These are phyloP conservation scores for Monopis laevigella DNA, from an alignment of 2,888 invertebrate species.

Conservation along the genomic window DNA sequence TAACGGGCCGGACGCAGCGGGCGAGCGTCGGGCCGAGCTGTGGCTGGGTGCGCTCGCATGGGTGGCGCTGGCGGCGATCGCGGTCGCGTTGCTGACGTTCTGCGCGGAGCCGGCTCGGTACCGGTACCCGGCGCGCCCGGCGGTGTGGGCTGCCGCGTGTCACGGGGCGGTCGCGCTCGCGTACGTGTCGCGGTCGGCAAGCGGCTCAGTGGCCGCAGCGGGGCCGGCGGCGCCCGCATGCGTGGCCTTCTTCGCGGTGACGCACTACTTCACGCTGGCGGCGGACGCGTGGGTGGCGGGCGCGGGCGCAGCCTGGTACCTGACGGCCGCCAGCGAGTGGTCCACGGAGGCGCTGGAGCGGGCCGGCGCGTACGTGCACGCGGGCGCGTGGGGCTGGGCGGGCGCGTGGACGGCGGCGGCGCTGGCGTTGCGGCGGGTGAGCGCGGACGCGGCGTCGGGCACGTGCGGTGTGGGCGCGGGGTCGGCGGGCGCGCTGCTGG, in stretches of 20 bases:
- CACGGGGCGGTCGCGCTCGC: slow-evolving; percentile 83
- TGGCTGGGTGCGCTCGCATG: slow-evolving; percentile 83
- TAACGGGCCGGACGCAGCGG: slow-evolving; percentile 75
- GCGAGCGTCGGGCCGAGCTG: slow-evolving; percentile 75
- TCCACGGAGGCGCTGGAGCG: slow-evolving; percentile 91
- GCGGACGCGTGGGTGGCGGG: slow-evolving; percentile 90
- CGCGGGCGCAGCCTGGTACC: slow-evolving; percentile 88
- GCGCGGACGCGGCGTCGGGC: slow-evolving; percentile 83
- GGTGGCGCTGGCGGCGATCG: slow-evolving; percentile 80
- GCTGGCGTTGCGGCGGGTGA: slow-evolving; percentile 79
- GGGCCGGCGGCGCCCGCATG: slow-evolving; percentile 69
- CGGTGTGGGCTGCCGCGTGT: slow-evolving; percentile 89
- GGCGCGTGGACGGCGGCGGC: slow-evolving; percentile 86
- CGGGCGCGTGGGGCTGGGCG: slow-evolving; percentile 88
- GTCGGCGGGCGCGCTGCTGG: slow-evolving; percentile 69
- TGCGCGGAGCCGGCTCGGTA: slow-evolving; percentile 90
- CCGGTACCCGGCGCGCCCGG: slow-evolving; percentile 92
- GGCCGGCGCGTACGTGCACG: slow-evolving; percentile 85
- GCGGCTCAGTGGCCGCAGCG: slow-evolving; percentile 53
- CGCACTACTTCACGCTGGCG: slow-evolving; percentile 82
- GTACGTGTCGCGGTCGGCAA: slow-evolving; percentile 70
- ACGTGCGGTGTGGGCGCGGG: slow-evolving; percentile 78
- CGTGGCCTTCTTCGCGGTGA: slow-evolving; percentile 76
- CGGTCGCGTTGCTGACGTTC: slow-evolving; percentile 87
- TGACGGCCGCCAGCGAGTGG: slow-evolving; percentile 93